These are phyloP conservation scores for Psylliodes chrysocephalus DNA, from an alignment of 2,888 invertebrate species.

Conservation along the genomic window DNA sequence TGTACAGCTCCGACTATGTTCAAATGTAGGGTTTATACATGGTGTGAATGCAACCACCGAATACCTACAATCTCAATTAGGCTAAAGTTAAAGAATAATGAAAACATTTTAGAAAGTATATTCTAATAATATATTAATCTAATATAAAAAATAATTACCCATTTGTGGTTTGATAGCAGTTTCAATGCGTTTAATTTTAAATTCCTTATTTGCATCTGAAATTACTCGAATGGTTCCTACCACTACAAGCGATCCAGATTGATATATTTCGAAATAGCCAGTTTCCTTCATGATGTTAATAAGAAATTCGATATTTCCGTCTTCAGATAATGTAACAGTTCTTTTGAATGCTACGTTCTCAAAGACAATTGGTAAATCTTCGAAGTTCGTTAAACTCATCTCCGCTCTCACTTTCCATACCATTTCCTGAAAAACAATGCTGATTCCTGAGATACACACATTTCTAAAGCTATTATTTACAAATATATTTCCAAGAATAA, in stretches of 20 bases:
- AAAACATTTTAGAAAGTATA: too few relatives aligned
- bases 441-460: too few relatives aligned
- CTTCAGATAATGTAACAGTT: slow-evolving; percentile 67
- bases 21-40: too few relatives aligned
- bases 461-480: too few relatives aligned
- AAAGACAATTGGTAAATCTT: slow-evolving; percentile 67
- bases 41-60: too few relatives aligned
- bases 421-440: slow-evolving; percentile 55
- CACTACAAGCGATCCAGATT: slow-evolving; percentile 73
- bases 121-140: too few relatives aligned
- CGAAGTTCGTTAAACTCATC: slow-evolving; percentile 55
- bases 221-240: slow-evolving; percentile 72
- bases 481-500: too few relatives aligned
- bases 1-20: too few relatives aligned
- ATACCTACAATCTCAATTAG: too few relatives aligned
- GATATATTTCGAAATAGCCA: slow-evolving; percentile 58
- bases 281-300: slow-evolving; percentile 49
- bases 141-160: background rate
- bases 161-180: background rate
- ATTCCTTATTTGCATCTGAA: slow-evolving; percentile 61
- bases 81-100: too few relatives aligned
- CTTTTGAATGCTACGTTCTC: slow-evolving; percentile 69
- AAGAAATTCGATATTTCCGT: slow-evolving; percentile 56
- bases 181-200: slow-evolving; percentile 11
- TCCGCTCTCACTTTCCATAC: slow-evolving; percentile 68